Base-by-base conservation (phyloP, 2,888 invertebrate genomes). In the Drosophila merina region DNA sequence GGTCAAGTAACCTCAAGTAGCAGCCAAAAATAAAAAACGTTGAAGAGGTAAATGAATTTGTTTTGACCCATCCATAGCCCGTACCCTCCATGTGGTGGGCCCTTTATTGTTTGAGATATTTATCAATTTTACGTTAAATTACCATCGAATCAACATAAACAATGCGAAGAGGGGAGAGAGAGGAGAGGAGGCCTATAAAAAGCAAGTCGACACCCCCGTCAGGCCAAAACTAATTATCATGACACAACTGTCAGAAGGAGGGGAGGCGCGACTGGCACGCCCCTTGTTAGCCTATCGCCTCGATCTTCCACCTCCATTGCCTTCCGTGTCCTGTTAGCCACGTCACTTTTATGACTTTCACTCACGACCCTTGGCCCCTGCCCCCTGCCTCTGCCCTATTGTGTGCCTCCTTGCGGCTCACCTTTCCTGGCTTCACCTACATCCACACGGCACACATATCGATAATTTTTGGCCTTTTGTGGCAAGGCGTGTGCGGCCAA, bases 121-220 rank as follows among this genome's bases (percentile, higher is more conserved):
- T 81, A 84, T 84, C 88, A 86, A 74, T 84, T 88, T 88, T 81
- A 82, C 86, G 81, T 74, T 69, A 88, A 88, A 84, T 84, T 88
- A 88, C 86, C 83, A 88, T 84, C 60, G 73, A 84, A 88, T 86
- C 79, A 76, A 81, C 86, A 88, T 86, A 88, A 84, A 86, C 79
- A 84, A 88, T 75, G 74, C 70, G 58, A n/a, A 36, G 36, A 36
- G 36, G 1, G 14, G 36, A 36, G 36, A 14, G 14, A 14, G 14
- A 14, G 36, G n/a, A 40, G 40, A 49, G 59, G 57, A 66, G 71
- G 28, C 36, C 69, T 79, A 79, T 86, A 88, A 83, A 83, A 76
- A 57, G 57, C 63, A 60, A 82, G 75, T 57, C 81, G 75, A 68
- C 57, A 76, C 76, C 80, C 84, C 60, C 73, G 51, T 55, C 20